Evolutionary conservation across 2,113 vertebrate genomes (phyloP), one percentile per base, ranked within the genome.

Genomic region (Drymodes brunneopygia): DNA sequence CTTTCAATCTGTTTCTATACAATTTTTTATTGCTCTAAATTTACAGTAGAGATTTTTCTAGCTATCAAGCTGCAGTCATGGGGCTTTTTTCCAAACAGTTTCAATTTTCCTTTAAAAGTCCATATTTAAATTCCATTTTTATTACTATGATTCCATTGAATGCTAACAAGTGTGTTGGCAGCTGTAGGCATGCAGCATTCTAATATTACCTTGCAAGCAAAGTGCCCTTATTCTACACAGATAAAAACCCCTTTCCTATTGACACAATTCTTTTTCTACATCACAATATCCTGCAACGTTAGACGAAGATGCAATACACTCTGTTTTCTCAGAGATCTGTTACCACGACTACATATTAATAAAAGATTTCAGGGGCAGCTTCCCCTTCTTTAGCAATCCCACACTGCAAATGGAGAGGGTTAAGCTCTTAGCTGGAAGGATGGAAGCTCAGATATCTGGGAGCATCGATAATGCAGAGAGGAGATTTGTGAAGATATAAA

Each of bases 281-380:
- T 60, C 85, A 82, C 87, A 95, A 88, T 83, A 88, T 53, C 71
- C 81, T 88, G 44, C 65, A 90, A 90, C 50, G 36, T 2, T 1
- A 66, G 83, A 62, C 7, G 2, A 84, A 70, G 85, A 80, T 54
- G 67, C 65, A 81, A 92, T 70, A 81, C 70, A 62, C 28, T 53
- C 58, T 80, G 75, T 78, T 96, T 94, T 51, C 88, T 86, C 92
- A 90, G 70, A 88, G 64, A 62, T 88, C 47, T 83, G 64, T 95
- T 94, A 65, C 74, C 70, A 86, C n/a, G 4, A 64, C 81, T 83
- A 70, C 67, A 48, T 66, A 70, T 87, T 95, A 92, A 80, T 88
- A 66, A 86, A 96, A 94, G 40, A 62, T 95, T 90, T 70, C 74
- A 70, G 61, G 69, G 44, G 42, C 33, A 48, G 28, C 51, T 64